phyloP scores from a whole-genome alignment of 2,113 vertebrate species.

The Chloebia gouldiae region DNA sequence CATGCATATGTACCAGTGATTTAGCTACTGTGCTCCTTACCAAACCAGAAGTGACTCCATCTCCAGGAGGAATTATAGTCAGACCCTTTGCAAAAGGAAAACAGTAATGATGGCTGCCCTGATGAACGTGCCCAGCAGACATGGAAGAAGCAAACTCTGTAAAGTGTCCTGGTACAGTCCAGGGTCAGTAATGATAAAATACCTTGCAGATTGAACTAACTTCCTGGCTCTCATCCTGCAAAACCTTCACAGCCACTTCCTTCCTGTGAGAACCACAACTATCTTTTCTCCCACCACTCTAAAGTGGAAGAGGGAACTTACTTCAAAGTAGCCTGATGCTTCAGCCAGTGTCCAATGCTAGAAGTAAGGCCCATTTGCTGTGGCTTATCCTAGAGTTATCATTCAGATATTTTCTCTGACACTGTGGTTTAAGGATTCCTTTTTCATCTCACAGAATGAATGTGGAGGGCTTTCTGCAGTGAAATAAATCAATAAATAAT shows the following conservation, averaged over 20 bases:
- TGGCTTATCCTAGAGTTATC: not conserved
- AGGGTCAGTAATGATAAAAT: not conserved
- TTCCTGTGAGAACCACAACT: not conserved
- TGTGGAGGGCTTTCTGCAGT: not conserved
- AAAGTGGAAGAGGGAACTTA: not conserved
- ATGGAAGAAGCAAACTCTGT: not conserved
- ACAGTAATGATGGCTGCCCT: not conserved
- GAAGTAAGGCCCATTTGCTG: not conserved
- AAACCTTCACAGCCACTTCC: not conserved
- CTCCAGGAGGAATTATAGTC: not conserved
- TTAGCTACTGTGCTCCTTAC: not conserved
- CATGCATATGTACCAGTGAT: not conserved
- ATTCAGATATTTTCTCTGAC: not conserved
- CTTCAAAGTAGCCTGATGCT: not conserved
- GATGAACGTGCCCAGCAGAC: not conserved
- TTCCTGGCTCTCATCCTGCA: not conserved
- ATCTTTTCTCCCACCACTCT: not conserved
- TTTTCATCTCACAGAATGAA: not conserved
- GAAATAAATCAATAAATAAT: conserved; percentile 58
- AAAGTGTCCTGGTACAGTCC: not conserved
- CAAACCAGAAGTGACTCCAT: not conserved
- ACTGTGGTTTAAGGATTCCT: not conserved
- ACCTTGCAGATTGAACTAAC: not conserved
- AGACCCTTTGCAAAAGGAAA: not conserved
- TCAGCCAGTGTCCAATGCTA: not conserved